Conservation (phyloP, 2,888 invertebrate species). For the Brenthis daphne region DNA sequence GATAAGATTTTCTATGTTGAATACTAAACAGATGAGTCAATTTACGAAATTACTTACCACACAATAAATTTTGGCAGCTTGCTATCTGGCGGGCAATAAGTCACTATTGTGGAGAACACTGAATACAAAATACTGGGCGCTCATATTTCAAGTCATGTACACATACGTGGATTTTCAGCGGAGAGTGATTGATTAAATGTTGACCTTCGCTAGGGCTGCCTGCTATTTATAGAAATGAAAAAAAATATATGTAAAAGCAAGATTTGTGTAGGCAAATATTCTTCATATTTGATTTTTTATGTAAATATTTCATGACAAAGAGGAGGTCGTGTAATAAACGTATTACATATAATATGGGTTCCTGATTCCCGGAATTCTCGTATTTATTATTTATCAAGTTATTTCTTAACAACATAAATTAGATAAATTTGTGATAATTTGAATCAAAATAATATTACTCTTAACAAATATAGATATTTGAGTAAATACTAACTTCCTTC, state of each 20-base stretch:
- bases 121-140: constrained; percentile 30
- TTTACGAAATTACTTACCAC: constrained; percentile 36
- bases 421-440: no score
- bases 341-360: no score
- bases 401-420: no score
- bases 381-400: no score
- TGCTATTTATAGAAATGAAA: constrained; percentile 5
- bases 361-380: no score
- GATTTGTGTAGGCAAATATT: not conserved
- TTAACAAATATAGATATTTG: no score
- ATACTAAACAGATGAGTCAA: constrained; percentile 33
- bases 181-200: constrained; percentile 70
- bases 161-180: constrained; percentile 58
- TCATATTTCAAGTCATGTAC: constrained; percentile 37
- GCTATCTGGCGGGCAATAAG: constrained; percentile 57
- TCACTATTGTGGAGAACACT: constrained; percentile 51
- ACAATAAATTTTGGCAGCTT: constrained; percentile 35
- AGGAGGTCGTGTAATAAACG: no score
- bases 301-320: no score
- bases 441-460: no score
- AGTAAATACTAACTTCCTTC: no score
- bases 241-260: not conserved
- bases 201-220: constrained; percentile 40
- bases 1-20: constrained; percentile 22
- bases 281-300: not conserved